Evolutionary conservation across 2,113 vertebrate genomes (phyloP), one percentile per base, ranked within the genome.

Genomic region (Protobothrops mucrosquamatus): DNA sequence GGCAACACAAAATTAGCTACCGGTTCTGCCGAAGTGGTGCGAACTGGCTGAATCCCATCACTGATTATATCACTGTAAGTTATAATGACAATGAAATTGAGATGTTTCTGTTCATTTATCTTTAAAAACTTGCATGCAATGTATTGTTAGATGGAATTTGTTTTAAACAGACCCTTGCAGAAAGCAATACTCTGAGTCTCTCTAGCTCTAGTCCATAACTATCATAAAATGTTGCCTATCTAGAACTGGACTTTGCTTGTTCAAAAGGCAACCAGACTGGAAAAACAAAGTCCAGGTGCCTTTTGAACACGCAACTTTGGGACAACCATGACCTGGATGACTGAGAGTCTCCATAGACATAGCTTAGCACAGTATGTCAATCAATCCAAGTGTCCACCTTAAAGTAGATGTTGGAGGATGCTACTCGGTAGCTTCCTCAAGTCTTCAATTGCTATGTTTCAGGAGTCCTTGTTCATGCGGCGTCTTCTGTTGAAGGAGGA

Each of bases 401-500:
- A 9, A 7, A 26, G 14, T 74, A 34, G n/a, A 52, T 89, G n/a
- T 54, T 43, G 2, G 43, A 29, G 0, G 93, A 57, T 86, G 26
- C 6, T 87, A 3, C 18, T 81, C n/a, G 85, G 8, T 54, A 34
- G 85, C 91, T 87, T 86, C 54, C 24, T 43, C 1, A 74, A 85
- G 7, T 91, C 59, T 26, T 88, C 43, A 56, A n/a, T 48, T 94
- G 89, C 1, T 59, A 23, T 69, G 93, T 95, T 94, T 43, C 55
- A 54, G 51, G 29, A 90, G 90, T 55, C 29, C 89, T 95, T 54
- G 0, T 1, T 93, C 93, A 69, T 22, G 56, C 91, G 46, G 95
- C 96, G 92, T 91, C 95, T 97, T 97, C 98, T 52, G 96, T 94
- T 94, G 94, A 96, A 93, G 96, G 92, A 95, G 96, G 96, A 98